Percentiles rank a stretch among this genome's conserved stretches.
These are phyloP conservation scores for Tryphoninae sp. DNA, from an alignment of 2,888 invertebrate genomes.

Conservation along the genomic window DNA sequence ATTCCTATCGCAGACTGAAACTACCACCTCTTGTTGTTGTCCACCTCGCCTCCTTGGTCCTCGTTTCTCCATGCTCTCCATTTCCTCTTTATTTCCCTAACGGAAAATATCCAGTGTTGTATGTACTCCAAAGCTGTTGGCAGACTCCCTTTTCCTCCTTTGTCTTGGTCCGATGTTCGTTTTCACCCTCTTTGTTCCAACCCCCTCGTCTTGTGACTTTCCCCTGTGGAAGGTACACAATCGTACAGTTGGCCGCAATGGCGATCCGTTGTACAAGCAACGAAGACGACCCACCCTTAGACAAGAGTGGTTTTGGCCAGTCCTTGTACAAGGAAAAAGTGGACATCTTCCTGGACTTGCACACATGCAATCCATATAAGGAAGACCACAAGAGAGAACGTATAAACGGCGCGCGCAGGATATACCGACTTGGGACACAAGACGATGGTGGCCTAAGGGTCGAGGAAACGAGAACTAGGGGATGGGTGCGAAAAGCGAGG, in stretches of 20 bases:
- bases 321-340: constrained; percentile 37
- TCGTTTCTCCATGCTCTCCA: constrained; percentile 47
- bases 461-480: constrained; percentile 43
- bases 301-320: background rate
- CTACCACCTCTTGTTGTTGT: constrained; percentile 60
- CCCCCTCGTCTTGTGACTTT: constrained; percentile 12
- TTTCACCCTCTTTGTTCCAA: constrained; percentile 53
- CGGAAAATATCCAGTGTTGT: constrained; percentile 58
- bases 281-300: constrained; percentile 43
- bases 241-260: background rate
- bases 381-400: constrained; percentile 19
- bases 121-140: constrained; percentile 50
- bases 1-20: constrained; percentile 68
- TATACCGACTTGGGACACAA: constrained; percentile 56
- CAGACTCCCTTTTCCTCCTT: constrained; percentile 54
- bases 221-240: constrained; percentile 19
- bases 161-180: constrained; percentile 54
- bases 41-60: constrained; percentile 50
- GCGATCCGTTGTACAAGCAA: constrained; percentile 29
- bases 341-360: background rate
- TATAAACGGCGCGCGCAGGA: constrained; percentile 49
- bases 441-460: constrained; percentile 52
- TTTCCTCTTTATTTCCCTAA: constrained; percentile 65
- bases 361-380: constrained; percentile 29
- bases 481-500: constrained; percentile 66